These are phyloP conservation scores for Ruditapes philippinarum DNA, from an alignment of 1,140 invertebrate species.

Conservation along the genomic window DNA sequence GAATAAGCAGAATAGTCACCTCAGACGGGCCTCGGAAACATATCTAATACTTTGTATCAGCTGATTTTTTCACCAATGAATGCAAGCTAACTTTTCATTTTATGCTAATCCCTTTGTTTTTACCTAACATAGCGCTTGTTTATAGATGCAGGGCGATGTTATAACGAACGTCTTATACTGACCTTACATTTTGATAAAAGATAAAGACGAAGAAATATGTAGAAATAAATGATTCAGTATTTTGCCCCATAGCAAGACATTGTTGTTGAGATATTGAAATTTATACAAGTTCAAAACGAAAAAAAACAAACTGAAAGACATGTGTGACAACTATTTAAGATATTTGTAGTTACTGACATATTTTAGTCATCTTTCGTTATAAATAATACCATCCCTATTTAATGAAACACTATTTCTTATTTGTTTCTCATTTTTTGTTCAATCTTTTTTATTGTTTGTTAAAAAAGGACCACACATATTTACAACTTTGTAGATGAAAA, in stretches of 20 bases:
- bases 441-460: no score
- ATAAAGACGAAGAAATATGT: background rate
- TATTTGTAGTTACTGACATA: background rate
- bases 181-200: slow-evolving; percentile 32
- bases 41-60: background rate
- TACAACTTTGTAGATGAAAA: no score
- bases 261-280: slow-evolving; percentile 15
- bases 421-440: no score
- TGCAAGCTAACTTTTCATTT: background rate
- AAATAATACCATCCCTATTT: no score
- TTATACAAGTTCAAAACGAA: background rate
- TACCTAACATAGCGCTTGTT: slow-evolving; percentile 20
- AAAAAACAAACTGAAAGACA: background rate
- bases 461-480: no score
- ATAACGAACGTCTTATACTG: background rate
- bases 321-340: background rate
- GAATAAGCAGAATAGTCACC: background rate
- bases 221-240: background rate
- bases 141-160: slow-evolving; percentile 28
- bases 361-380: no score
- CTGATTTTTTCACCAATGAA: background rate
- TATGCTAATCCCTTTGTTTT: slow-evolving; percentile 40
- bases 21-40: background rate
- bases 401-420: no score
- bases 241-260: no score